Percentiles rank a stretch among this genome's conserved stretches.
Evolutionary conservation across 2,797 vertebrate species (phyloP).

Genomic region (Sebastes melanostomus): DNA sequence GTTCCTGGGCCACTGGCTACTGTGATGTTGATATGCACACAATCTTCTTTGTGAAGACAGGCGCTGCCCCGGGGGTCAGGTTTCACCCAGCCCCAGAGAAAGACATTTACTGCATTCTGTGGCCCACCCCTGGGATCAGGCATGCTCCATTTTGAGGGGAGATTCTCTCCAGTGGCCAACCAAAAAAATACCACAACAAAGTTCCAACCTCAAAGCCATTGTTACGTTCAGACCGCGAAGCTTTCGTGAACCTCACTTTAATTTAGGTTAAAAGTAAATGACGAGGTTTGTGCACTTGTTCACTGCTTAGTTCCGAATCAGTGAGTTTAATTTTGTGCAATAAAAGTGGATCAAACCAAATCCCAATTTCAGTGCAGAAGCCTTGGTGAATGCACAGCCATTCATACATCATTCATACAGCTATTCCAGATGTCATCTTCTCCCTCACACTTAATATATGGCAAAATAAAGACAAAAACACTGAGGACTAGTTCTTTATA

Average conservation of each 20-base stretch:
- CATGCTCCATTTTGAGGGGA: conserved; percentile 78
- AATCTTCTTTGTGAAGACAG: conserved; percentile 85
- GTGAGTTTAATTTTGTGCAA: not conserved
- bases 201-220: conserved; percentile 10
- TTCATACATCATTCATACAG: not conserved
- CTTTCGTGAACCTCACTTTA: not conserved
- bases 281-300: conserved; percentile 5
- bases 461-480: not conserved
- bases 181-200: conserved; percentile 9
- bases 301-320: not conserved
- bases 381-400: not conserved
- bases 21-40: conserved; percentile 85
- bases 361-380: not conserved
- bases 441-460: not conserved
- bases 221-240: not conserved
- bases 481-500: not conserved
- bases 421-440: not conserved
- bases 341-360: not conserved
- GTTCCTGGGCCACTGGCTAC: conserved; percentile 75
- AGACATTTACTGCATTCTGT: conserved; percentile 79
- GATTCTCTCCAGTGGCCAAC: conserved; percentile 67
- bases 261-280: not conserved
- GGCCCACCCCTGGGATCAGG: conserved; percentile 76
- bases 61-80: conserved; percentile 84
- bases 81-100: conserved; percentile 81